Base-by-base conservation (phyloP, 2,888 invertebrate genomes). In the Serripes groenlandicus region DNA sequence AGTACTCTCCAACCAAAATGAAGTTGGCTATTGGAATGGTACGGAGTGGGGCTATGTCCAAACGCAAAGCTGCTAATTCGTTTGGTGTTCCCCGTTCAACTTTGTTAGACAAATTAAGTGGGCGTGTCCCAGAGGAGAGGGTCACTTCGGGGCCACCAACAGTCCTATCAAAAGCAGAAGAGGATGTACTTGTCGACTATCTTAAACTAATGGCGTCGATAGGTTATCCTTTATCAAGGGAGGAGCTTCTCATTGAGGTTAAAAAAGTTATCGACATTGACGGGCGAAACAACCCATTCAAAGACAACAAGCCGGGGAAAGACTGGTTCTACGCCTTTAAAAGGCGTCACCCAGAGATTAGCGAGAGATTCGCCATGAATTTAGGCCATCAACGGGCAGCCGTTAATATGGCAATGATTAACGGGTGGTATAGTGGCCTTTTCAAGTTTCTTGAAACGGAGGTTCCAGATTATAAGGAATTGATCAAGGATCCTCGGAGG, bases 321-420 rank as follows among this genome's bases (percentile, higher is more conserved):
- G 69, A 72, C 28, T 83, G 78, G 83, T 83, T 35, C 58, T 75
- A 69, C 21, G 70, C 28, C 3, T 79, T 83, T 56, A 56, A 54
- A 35, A 34, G 37, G 21, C 37, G 75, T 32, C 71, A 78, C 32
- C 52, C 54, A 3, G 49, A 30, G 4, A 21, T 70, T 11, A 49
- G 32, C 21, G 52, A 32, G 32, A 28, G 70, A 21, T n/a, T 18
- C 18, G 70, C 70, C 7, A 70, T 70, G 70, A 32, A 4, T 4
- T 32, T 70, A 2, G 69, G 66, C 9, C 69, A 82, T 37, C 70
- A 76, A 32, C 49, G 82, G 30, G 70, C 78, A 15, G 7, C 52
- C 3, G 68, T 78, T 1, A 75, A 54, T n/a, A 42, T 26, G 60
- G 64, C 35, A 0, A 78, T 74, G 58, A 75, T 78, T 7, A 3